A percentile compares a stretch with the other conserved stretches of the same genome.
Conservation (phyloP, 2,797 vertebrate species). For the Pangasius djambal region DNA sequence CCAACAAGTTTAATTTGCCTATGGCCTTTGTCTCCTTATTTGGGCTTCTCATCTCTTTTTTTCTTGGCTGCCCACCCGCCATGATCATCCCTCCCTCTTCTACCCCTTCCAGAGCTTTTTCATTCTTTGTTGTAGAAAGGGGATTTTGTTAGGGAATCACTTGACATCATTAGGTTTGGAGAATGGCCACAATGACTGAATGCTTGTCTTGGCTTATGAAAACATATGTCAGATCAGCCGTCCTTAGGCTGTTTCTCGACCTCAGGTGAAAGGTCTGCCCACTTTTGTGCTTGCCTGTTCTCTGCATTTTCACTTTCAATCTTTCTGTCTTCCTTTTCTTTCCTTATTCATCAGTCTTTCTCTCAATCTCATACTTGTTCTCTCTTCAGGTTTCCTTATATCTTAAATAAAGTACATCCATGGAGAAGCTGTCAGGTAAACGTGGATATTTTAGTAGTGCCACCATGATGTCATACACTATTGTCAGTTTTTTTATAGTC, state of each 20-base stretch:
- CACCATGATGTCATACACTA: conserved; percentile 16
- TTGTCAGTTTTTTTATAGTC: conserved; percentile 20
- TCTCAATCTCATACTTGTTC: conserved; percentile 1
- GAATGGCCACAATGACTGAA: conserved; percentile 75
- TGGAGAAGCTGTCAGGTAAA: neutral
- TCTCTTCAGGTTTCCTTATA: neutral
- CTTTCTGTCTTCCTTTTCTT: conserved; percentile 25
- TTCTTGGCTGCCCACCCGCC: conserved; percentile 36
- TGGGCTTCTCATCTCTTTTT: conserved; percentile 40
- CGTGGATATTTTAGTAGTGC: conserved; percentile 5
- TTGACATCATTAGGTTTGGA: conserved; percentile 83
- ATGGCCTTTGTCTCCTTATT: conserved; percentile 56
- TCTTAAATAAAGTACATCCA: neutral
- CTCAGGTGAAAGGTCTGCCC: conserved; percentile 76
- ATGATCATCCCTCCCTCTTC: conserved; percentile 15
- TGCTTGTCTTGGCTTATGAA: conserved; percentile 78
- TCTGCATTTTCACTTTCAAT: conserved; percentile 19
- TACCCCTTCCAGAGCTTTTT: conserved; percentile 60
- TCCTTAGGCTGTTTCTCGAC: conserved; percentile 67
- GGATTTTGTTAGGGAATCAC: conserved; percentile 78
- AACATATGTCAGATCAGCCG: conserved; percentile 76
- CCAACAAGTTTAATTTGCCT: conserved; percentile 55
- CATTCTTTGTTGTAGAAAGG: conserved; percentile 73
- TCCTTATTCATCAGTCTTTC: conserved; percentile 10
- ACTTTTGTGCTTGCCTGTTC: conserved; percentile 31